Evolutionary conservation across 2,888 invertebrate species (phyloP), one percentile per base, ranked within the genome.

Genomic region (Enchytraeus crypticus): DNA sequence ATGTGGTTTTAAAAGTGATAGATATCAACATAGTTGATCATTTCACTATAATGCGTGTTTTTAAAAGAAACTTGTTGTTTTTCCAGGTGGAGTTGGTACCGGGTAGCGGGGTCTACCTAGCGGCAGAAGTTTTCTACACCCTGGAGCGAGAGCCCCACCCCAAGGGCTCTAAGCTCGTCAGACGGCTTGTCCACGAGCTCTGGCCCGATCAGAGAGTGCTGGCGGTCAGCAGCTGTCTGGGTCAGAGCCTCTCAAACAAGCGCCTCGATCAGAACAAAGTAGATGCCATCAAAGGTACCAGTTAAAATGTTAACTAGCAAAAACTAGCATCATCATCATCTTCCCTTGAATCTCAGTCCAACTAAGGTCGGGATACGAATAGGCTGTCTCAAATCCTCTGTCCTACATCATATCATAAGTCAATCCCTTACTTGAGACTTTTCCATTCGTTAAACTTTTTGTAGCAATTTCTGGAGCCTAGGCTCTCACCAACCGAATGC

Each of bases 81-180:
- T n/a, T n/a, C n/a, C 53, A 63, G 55, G 58, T 63, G 23, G 63
- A 63, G 49, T 33, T 63, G 46, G n/a, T 63, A 45, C 63, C 63
- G 33, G 63, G 63, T 8, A 57, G 60, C n/a, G 60, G 63, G 0
- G 63, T 63, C 32, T 58, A 53, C 51, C 46, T 63, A 21, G 38
- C 53, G 2, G 29, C 38, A 47, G 27, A 34, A 18, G 54, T 57
- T 32, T 61, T 57, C 46, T 21, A 45, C n/a, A 47, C 33, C 18
- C 46, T 63, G n/a, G 55, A 45, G 21, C 46, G 45, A 14, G 62
- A 61, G 34, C 27, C 33, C 5, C 34, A 34, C 38, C 27, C 21
- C 29, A 51, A 62, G 32, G 63, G 63, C 26, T 57, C 63, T 5
- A 60, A 61, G 33, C 58, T 63, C 30, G 63, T 63, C 11, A 27